These are phyloP conservation scores for Chrysaora quinquecirrha DNA, from an alignment of 30 jellyfish, hydroid and myxozoan species.

Conservation along the genomic window DNA sequence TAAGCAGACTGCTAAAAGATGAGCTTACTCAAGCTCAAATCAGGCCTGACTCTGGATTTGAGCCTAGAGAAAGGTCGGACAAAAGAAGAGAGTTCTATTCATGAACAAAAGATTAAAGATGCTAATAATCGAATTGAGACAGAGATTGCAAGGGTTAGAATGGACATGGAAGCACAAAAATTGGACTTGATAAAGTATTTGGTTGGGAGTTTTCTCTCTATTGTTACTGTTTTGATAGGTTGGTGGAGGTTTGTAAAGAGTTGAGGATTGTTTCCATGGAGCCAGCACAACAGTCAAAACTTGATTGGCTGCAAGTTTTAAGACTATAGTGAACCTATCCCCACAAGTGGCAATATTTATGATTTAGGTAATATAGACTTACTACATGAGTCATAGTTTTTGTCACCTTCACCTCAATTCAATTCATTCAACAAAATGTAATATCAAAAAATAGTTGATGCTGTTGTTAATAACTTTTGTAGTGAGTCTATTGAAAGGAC, in stretches of 20 bases:
- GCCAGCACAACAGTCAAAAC: too few species aligned
- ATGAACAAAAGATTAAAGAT: constrained; percentile 72
- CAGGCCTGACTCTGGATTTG: constrained; percentile 69
- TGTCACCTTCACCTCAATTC: too few species aligned
- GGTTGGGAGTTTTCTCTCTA: constrained; percentile 67
- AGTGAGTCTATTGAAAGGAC: too few species aligned
- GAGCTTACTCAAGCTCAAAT: constrained; percentile 64
- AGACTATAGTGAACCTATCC: too few species aligned
- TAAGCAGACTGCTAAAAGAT: constrained; percentile 49
- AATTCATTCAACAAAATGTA: too few species aligned
- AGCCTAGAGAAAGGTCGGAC: constrained; percentile 74
- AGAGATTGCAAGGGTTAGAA: constrained; percentile 70
- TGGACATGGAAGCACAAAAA: constrained; percentile 81
- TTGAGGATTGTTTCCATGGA: background rate
- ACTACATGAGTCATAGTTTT: too few species aligned
- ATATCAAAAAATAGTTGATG: too few species aligned
- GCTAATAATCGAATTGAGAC: constrained; percentile 83
- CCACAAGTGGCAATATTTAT: too few species aligned
- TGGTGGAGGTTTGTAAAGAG: constrained; percentile 79
- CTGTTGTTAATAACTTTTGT: too few species aligned
- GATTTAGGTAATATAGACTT: too few species aligned
- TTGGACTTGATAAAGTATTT: constrained; percentile 75
- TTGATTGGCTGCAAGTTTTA: too few species aligned
- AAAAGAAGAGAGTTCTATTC: constrained; percentile 57
- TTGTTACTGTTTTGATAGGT: constrained; percentile 71